These are phyloP conservation scores for Charadrius vociferus DNA, from an alignment of 2,113 vertebrate genomes.

Conservation along the genomic window DNA sequence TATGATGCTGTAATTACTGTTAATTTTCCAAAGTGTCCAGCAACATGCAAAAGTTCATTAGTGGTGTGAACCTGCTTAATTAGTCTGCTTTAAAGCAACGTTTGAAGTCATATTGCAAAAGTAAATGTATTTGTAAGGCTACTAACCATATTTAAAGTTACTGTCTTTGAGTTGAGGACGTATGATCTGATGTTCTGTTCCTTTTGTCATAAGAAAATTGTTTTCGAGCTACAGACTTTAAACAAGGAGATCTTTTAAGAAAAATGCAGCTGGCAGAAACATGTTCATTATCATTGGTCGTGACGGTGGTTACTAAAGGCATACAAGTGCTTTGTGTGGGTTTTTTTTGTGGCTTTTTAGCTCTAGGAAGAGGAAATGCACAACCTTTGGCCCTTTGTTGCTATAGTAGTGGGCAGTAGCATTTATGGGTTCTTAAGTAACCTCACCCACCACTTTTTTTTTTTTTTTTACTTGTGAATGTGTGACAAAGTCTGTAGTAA, in stretches of 20 bases:
- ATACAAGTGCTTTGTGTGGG: background rate
- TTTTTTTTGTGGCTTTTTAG: background rate
- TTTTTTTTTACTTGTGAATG: background rate
- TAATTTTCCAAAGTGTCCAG: background rate
- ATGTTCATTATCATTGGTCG: rapidly evolving
- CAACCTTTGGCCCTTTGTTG: background rate
- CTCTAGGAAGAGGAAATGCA: background rate
- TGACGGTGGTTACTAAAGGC: background rate
- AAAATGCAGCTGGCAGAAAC: background rate
- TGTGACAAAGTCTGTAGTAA: background rate
- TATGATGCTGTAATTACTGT: background rate
- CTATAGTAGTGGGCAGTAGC: background rate
- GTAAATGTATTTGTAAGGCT: background rate
- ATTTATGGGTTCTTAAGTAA: background rate
- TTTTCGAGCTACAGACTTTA: background rate
- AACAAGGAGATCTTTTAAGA: background rate
- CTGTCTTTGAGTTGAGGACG: background rate
- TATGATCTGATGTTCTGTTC: background rate
- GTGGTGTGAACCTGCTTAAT: background rate
- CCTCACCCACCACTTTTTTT: background rate
- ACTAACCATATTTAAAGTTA: background rate
- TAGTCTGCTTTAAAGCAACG: background rate
- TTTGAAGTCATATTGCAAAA: background rate
- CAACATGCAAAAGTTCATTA: background rate
- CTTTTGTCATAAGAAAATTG: background rate